Conservation (phyloP, 2,888 invertebrate species). For the Cryptus viduatorius region DNA sequence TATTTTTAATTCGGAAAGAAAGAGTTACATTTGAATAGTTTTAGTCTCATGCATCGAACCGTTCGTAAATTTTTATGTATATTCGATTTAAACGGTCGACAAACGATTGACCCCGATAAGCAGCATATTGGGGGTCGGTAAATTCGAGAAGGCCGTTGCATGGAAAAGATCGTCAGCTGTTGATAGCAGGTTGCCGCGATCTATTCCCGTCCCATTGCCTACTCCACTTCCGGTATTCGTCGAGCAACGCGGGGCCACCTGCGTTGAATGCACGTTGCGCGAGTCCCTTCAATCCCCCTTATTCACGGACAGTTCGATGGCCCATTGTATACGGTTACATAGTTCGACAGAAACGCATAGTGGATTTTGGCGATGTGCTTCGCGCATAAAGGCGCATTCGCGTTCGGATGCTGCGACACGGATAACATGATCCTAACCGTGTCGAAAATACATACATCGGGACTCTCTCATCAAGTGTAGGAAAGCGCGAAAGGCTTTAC, state of each 20-base stretch:
- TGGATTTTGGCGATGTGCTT: slow-evolving; percentile 24
- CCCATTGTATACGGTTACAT: neutral
- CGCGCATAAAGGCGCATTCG: slow-evolving; percentile 16
- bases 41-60: too few species aligned
- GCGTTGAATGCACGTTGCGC: slow-evolving; percentile 32
- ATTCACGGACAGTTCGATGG: slow-evolving; percentile 18
- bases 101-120: slow-evolving; percentile 36
- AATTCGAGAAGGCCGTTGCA: slow-evolving; percentile 25
- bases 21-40: too few species aligned
- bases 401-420: slow-evolving; percentile 30
- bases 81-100: slow-evolving; percentile 19
- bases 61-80: neutral
- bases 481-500: too few species aligned
- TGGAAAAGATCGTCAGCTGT: slow-evolving; percentile 50
- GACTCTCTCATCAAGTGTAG: too few species aligned
- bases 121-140: slow-evolving; percentile 37
- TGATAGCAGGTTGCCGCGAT: slow-evolving; percentile 34
- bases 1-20: too few species aligned
- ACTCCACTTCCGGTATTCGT: slow-evolving; percentile 28
- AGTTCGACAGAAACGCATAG: neutral
- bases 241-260: slow-evolving; percentile 27
- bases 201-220: neutral
- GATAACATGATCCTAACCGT: slow-evolving; percentile 12
- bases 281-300: slow-evolving; percentile 3
- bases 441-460: too few species aligned